Conservation (phyloP, 2,113 vertebrate genomes). For the Coregonus clupeaformis region DNA sequence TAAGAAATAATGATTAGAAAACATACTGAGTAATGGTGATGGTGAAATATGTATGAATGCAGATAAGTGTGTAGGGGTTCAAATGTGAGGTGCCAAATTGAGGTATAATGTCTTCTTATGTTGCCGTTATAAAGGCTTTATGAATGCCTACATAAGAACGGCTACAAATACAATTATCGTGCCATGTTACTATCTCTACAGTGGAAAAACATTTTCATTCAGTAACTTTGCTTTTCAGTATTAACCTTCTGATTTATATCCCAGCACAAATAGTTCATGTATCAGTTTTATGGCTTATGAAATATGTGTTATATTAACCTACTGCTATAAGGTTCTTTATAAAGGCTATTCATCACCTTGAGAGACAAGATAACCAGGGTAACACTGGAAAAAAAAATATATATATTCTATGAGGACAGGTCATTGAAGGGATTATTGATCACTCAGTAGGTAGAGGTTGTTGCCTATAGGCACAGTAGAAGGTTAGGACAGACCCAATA, state of each 20-base stretch:
- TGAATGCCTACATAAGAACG: too few species aligned
- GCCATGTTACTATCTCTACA: constrained; percentile 1
- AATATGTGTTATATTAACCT: constrained; percentile 24
- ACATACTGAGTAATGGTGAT: neutral
- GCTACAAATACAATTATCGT: too few species aligned
- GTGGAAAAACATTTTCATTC: neutral
- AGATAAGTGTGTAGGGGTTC: neutral
- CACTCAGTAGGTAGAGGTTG: neutral
- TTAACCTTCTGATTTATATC: constrained; percentile 7
- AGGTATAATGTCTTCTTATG: too few species aligned
- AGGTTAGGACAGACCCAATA: neutral
- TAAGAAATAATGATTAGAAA: neutral
- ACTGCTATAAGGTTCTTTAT: constrained; percentile 8
- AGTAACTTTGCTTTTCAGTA: constrained; percentile 15
- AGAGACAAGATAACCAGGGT: neutral
- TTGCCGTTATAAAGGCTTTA: too few species aligned
- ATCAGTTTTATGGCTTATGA: constrained; percentile 16
- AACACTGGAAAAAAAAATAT: neutral
- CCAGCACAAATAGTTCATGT: neutral
- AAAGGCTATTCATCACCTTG: constrained; percentile 5
- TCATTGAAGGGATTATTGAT: neutral
- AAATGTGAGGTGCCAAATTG: neutral
- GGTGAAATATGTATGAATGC: neutral
- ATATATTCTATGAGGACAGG: neutral
- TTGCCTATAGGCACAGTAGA: neutral